Percentiles rank a stretch among this genome's conserved stretches.
Conservation (phyloP, 2,888 invertebrate species). For the Oithona nana region DNA sequence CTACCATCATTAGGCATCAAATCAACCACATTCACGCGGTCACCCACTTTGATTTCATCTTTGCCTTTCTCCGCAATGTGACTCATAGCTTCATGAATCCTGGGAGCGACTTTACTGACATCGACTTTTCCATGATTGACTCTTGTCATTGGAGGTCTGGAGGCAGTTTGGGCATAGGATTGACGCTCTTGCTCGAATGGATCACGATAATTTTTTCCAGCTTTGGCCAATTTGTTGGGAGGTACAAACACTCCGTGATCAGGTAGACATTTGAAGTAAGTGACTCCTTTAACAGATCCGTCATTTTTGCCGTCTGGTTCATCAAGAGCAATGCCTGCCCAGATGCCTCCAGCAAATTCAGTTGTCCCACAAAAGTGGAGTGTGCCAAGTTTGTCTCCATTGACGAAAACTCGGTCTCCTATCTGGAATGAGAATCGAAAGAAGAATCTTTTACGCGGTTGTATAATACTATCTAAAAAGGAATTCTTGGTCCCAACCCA, state of each 20-base stretch:
- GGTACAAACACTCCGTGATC: slow-evolving; percentile 20
- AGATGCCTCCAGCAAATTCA: slow-evolving; percentile 33
- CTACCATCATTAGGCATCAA: slow-evolving; percentile 21
- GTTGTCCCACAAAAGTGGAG: slow-evolving; percentile 30
- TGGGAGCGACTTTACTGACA: slow-evolving; percentile 30
- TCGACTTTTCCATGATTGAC: slow-evolving; percentile 24
- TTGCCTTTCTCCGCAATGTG: slow-evolving; percentile 16
- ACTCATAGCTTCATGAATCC: slow-evolving; percentile 28
- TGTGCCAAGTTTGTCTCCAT: slow-evolving; percentile 8
- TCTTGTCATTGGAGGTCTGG: not conserved
- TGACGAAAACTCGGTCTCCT: slow-evolving; percentile 5
- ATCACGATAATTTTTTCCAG: not conserved
- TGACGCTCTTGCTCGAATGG: not conserved
- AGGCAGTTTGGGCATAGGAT: not conserved
- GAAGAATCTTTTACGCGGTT: no score
- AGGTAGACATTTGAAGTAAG: slow-evolving; percentile 24
- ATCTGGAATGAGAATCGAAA: no score
- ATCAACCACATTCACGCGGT: slow-evolving; percentile 30
- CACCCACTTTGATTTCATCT: slow-evolving; percentile 26
- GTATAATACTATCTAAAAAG: no score
- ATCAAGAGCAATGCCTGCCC: slow-evolving; percentile 35
- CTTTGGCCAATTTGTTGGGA: slow-evolving; percentile 19
- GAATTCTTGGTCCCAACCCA: no score
- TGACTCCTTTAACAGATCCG: slow-evolving; percentile 32
- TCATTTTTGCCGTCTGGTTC: slow-evolving; percentile 33